Conservation (phyloP, 2,113 vertebrate species). For the Circaetus gallicus region DNA sequence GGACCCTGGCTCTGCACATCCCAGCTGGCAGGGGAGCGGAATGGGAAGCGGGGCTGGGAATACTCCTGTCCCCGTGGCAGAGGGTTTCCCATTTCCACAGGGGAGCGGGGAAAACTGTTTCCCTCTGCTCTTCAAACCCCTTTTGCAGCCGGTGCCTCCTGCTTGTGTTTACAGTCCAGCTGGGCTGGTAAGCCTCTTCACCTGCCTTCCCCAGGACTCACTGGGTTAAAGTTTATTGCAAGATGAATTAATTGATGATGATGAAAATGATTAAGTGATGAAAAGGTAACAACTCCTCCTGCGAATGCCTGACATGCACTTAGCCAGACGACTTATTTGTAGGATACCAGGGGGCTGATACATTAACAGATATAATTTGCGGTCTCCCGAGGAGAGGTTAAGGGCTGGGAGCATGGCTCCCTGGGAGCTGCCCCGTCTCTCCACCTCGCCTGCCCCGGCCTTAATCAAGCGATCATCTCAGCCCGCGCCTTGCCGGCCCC, state of each 20-base stretch:
- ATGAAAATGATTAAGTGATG: constrained; percentile 31
- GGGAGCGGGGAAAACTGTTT: not conserved
- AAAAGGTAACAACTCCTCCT: constrained; percentile 27
- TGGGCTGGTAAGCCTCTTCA: not conserved
- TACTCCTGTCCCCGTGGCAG: not conserved
- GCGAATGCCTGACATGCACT: constrained; percentile 27
- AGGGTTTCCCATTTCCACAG: not conserved
- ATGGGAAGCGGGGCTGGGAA: not conserved
- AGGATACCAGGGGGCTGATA: constrained; percentile 66
- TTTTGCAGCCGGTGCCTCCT: not conserved
- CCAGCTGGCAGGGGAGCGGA: not conserved
- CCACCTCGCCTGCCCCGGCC: constrained; percentile 76
- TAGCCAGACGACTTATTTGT: constrained; percentile 61
- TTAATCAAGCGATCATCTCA: constrained; percentile 96
- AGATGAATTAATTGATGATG: constrained; percentile 37
- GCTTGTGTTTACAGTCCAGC: not conserved
- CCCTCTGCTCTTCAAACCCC: not conserved
- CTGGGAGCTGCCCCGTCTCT: constrained; percentile 73
- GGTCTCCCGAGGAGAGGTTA: constrained; percentile 86
- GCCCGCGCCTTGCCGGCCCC: constrained; percentile 78
- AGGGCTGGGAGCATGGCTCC: constrained; percentile 79
- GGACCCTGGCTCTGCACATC: not conserved
- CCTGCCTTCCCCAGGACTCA: not conserved
- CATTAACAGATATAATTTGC: constrained; percentile 78
- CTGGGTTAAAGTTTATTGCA: not conserved